phyloP scores from a whole-genome alignment of 2,888 invertebrate species.

The Calameuta idolon region DNA sequence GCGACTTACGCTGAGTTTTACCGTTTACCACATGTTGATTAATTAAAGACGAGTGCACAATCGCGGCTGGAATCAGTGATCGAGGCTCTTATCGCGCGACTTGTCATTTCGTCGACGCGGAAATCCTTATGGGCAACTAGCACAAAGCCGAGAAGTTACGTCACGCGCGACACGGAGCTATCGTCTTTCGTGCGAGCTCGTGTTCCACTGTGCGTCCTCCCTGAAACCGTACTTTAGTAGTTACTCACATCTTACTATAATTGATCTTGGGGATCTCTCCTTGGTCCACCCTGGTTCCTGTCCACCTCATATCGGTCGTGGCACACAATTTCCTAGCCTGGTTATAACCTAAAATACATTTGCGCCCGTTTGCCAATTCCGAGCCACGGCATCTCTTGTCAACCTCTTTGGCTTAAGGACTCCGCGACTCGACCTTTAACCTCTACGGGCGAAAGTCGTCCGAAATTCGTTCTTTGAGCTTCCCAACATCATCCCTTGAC shows the following conservation, averaged over 20 bases:
- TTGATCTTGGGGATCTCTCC: neutral
- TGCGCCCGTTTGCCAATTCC: neutral
- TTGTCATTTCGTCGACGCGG: constrained; percentile 24
- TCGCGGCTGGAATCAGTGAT: constrained; percentile 32
- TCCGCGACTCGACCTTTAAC: constrained; percentile 18
- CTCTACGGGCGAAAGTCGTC: neutral
- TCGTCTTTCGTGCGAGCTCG: constrained; percentile 6
- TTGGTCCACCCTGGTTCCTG: neutral
- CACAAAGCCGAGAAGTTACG: constrained; percentile 19
- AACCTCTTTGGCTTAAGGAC: constrained; percentile 17
- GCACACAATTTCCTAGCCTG: neutral
- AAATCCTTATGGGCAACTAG: constrained; percentile 24
- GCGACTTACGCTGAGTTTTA: constrained; percentile 50
- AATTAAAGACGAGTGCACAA: constrained; percentile 44
- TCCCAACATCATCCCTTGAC: neutral
- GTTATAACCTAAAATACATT: constrained; percentile 9
- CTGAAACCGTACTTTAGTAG: neutral
- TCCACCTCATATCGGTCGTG: neutral
- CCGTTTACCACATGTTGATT: constrained; percentile 57
- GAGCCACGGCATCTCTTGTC: constrained; percentile 15
- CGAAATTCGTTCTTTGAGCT: neutral
- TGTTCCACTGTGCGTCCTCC: constrained; percentile 10
- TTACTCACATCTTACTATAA: neutral
- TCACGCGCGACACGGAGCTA: constrained; percentile 17
- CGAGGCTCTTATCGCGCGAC: constrained; percentile 30